phyloP scores from a whole-genome alignment of 2,888 invertebrate genomes.

The Lochmaea crataegi region DNA sequence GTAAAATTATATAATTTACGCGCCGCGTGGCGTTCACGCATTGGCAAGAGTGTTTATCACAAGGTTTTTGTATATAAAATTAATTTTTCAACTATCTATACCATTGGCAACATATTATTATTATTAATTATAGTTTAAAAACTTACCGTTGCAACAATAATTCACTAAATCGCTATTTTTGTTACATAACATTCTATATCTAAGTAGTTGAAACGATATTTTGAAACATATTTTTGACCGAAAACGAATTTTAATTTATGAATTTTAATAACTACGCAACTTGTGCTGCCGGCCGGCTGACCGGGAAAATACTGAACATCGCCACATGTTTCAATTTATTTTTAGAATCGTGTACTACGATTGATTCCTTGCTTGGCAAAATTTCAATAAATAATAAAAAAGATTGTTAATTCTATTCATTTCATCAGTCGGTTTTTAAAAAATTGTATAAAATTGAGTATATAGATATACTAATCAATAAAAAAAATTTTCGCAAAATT shows the following conservation, averaged over 20 bases:
- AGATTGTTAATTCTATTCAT: no score
- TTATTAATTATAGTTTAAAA: background rate
- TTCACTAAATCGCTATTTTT: background rate
- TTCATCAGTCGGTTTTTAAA: no score
- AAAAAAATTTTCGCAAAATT: no score
- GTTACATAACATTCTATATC: background rate
- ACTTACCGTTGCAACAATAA: background rate
- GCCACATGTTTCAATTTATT: conserved; percentile 19
- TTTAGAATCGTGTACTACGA: conserved; percentile 4
- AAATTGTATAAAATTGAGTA: no score
- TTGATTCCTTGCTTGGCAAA: conserved; percentile 2
- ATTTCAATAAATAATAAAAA: background rate
- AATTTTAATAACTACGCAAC: conserved; percentile 2
- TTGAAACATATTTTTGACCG: background rate
- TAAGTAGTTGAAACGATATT: background rate
- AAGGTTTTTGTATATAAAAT: no score
- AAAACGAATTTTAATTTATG: conserved; percentile 5
- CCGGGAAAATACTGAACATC: conserved; percentile 5
- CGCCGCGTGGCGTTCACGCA: background rate
- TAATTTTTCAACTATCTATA: background rate
- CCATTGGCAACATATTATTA: background rate
- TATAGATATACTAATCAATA: no score
- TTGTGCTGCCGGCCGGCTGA: conserved; percentile 16
- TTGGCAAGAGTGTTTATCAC: background rate
- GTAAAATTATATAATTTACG: background rate